Evolutionary conservation across 1,140 invertebrate genomes (phyloP), one percentile per base, ranked within the genome.

Genomic region (Saccostrea cuccullata): DNA sequence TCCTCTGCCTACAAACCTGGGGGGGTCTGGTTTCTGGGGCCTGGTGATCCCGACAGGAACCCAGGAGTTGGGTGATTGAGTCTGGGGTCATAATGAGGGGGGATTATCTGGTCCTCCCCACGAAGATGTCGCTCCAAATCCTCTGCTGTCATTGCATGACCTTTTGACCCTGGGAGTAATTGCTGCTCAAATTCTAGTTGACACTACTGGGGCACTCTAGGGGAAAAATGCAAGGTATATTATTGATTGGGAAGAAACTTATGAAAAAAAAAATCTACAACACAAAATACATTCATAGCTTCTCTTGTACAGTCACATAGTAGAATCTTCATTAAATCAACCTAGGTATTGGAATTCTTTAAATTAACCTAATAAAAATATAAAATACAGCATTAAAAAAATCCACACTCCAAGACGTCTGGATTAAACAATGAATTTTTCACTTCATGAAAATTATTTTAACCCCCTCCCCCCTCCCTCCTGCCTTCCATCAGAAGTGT

Each of bases 101-200:
- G 58, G 26, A 84, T 55, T 58, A 30, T 84, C 70, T 88, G 83
- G 30, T 85, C 87, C 77, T 94, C 93, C 9, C 92, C 93, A 20
- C 92, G 89, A 88, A 94, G 84, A 82, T 94, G 91, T 20, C 94
- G 90, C 87, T 95, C 94, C 47, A 95, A 77, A 70, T 95, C 94
- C 86, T 95, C 94, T 6, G 94, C 93, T 0, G 94, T 95, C 56
- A 94, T 89, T 12, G 93, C 92, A 40, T 90, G 88, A 36, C 58
- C 55, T 56, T 89, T 77, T 82, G 89, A 60, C 86, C 88, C 88
- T 70, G 86, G 89, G 40, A 93, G 88, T 89, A 92, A 84, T 70
- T 91, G 91, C 17, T 91, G 88, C 85, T 94, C 94, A 40, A 94
- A 90, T 84, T 94, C 94, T 73, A 55, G 47, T 23, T 5, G 58